Evolutionary conservation across 2,113 vertebrate genomes (phyloP).

Genomic region (Toxotes chatareus): DNA sequence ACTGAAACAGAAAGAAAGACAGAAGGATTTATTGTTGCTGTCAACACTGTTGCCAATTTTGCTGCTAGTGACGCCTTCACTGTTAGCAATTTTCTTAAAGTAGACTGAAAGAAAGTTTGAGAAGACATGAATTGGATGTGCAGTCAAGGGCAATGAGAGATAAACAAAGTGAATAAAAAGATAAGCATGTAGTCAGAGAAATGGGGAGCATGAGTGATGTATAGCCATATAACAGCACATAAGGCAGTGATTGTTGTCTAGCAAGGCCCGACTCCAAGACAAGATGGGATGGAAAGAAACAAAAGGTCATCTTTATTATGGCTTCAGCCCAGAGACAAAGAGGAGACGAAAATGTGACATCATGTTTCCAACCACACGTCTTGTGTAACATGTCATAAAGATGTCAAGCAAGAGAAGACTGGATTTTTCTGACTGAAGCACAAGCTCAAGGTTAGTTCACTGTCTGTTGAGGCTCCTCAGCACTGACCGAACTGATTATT

Average conservation of each 20-base stretch:
- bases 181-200: background rate
- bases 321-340: background rate
- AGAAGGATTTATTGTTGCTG: constrained; percentile 49
- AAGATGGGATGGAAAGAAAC: constrained; percentile 29
- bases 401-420: background rate
- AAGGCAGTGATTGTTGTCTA: constrained; percentile 71
- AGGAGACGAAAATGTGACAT: constrained; percentile 26
- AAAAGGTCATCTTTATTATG: constrained; percentile 61
- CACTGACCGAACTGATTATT: constrained; percentile 3
- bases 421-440: background rate
- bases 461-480: constrained; percentile 1
- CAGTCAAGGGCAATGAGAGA: constrained; percentile 1
- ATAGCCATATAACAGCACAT: constrained; percentile 28
- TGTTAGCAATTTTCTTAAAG: background rate
- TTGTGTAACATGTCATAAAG: constrained; percentile 31
- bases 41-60: background rate
- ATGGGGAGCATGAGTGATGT: background rate
- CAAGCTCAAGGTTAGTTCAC: background rate
- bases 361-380: constrained; percentile 9
- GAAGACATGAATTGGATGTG: background rate
- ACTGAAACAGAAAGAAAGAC: constrained; percentile 22
- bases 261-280: constrained; percentile 29
- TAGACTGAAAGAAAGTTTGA: background rate
- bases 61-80: background rate
- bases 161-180: background rate